Conservation (phyloP, 2,888 invertebrate genomes). For the Diadegma fenestrale region DNA sequence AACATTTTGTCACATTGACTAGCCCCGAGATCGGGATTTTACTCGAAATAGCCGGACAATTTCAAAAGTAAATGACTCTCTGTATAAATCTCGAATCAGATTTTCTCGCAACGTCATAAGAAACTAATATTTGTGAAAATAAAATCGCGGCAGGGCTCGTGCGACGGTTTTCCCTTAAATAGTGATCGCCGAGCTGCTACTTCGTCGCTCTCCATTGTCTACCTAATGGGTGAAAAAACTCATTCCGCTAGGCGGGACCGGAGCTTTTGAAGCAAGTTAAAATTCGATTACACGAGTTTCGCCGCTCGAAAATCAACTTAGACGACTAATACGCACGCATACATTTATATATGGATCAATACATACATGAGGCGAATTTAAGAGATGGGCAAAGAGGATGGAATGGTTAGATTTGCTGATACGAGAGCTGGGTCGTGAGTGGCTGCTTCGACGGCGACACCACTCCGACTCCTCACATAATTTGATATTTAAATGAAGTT, state of each 20-base stretch:
- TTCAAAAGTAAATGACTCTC: neutral
- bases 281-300: conserved; percentile 12
- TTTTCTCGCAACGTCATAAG: too few species aligned
- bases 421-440: conserved; percentile 58
- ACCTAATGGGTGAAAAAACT: conserved; percentile 5
- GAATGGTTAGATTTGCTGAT: conserved; percentile 57
- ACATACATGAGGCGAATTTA: conserved; percentile 19
- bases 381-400: conserved; percentile 3
- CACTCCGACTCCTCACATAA: conserved; percentile 74
- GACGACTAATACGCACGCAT: neutral
- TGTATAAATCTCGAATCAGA: neutral
- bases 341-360: neutral
- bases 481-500: conserved; percentile 82
- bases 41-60: neutral
- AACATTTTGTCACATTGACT: conserved; percentile 25
- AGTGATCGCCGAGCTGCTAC: too few species aligned
- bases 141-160: too few species aligned
- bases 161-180: too few species aligned
- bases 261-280: neutral
- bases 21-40: conserved; percentile 50
- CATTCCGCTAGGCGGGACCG: neutral
- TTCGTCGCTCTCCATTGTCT: neutral
- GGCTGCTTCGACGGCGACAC: conserved; percentile 67
- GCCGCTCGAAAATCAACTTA: conserved; percentile 21
- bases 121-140: too few species aligned